Evolutionary conservation across 2,888 invertebrate genomes (phyloP), one percentile per base, ranked within the genome.

Genomic region (Nematopogon swammerdamellus): DNA sequence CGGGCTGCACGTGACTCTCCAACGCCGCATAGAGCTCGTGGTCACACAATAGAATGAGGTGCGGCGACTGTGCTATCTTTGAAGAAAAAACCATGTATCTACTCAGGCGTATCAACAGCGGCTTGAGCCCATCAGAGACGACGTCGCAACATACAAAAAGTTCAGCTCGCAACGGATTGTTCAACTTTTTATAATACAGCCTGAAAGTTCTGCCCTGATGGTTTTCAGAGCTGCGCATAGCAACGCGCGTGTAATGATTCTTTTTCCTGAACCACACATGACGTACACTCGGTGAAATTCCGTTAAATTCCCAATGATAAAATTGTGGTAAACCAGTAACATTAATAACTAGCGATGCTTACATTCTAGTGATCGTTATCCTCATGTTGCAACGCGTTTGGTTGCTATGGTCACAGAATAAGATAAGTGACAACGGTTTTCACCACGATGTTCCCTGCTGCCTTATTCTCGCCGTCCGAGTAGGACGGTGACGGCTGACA

Each of bases 101-200:
- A 10, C 25, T 25, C 25, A 48, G 16, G 25, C 48, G 20, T 48
- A 48, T 48, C 48, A 44, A 44, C 48, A 48, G 48, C 44, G 48
- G 48, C 48, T 44, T 44, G 48, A 44, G 48, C 44, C 48, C 48
- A 48, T 48, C 44, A 48, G 44, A 44, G 48, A 48, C 19, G 20
- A 48, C 48, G 48, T 44, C 48, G 48, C 30, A 25, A 44, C 44
- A 25, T 48, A 48, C 48, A 44, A 48, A 48, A 44, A 20, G 44
- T 48, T 48, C 25, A 48, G 48, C 20, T 48, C 48, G 48, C 48
- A 48, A 48, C 48, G 48, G 48, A 48, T 48, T 48, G 48, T 48
- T 48, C 48, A 48, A 48, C 48, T 48, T 48, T 44, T 48, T 18
- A 48, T 44, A 43, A 19, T 49, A 49, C 30, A 45, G 18, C 49